Base-by-base conservation (phyloP, 2,888 invertebrate genomes). In the Eristalinus sepulchralis region DNA sequence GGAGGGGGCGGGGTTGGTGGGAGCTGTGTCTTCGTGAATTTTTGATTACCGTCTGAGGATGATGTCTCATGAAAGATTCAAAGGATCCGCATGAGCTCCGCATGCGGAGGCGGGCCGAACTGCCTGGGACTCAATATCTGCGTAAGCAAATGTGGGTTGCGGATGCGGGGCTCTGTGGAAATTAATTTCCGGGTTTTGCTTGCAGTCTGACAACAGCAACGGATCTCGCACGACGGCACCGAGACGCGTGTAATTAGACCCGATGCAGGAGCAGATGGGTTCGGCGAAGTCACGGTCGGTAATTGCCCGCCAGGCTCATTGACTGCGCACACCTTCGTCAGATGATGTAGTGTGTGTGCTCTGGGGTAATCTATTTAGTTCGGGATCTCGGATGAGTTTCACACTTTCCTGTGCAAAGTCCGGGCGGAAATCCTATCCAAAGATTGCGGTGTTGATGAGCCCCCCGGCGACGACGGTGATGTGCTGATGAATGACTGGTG, bases 101-200 rank as follows among this genome's bases (percentile, higher is more conserved):
- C 60, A 62, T 17, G 60, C 53, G 1, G 8, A 3, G 20, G 22
- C 2, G 9, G 20, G 39, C 1, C 6, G n/a, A 34, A 9, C 66
- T 63, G 36, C 9, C 33, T 17, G 80, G 67, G 17, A 31, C 20
- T 31, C 59, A 59, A 70, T 60, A 75, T 79, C 47, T 67, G 73
- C 63, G 31, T 47, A 17, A 60, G 53, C 66, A 60, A 71, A 60
- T 75, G 53, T 53, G 31, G 34, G 10, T 27, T 34, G 10, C 10
- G 34, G 34, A 64, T 63, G 63, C 27, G 59, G 76, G 75, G 64
- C 71, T 34, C 66, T 55, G 82, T 60, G 71, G 55, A 70, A 82
- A 55, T 76, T 71, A 82, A 82, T 82, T 82, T 82, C 71, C 82
- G 70, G 59, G 60, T 36, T 82, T 82, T 82, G 71, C 71, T 82